Percentiles rank a stretch among this genome's conserved stretches.
Evolutionary conservation across 2,888 invertebrate species (phyloP).

Genomic region (Proisotoma minuta): DNA sequence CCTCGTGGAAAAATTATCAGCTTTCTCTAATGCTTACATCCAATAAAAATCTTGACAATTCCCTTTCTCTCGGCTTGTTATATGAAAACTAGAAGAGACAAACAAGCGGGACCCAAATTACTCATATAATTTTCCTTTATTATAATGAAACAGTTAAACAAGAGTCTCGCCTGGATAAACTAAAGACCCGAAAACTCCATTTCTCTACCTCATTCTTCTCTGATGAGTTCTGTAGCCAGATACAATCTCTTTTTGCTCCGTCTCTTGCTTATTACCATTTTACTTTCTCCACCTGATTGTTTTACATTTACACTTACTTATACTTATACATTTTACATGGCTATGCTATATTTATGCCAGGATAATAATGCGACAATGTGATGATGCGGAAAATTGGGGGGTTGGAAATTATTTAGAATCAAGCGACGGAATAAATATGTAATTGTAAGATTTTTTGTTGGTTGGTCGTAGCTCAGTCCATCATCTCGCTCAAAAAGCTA

Average conservation of each 20-base stretch:
- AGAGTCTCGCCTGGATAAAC: slow-evolving; percentile 12
- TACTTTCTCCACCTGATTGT: slow-evolving; percentile 7
- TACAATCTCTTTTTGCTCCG: neutral
- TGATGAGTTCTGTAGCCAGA: slow-evolving; percentile 1
- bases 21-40: slow-evolving; percentile 25
- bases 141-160: slow-evolving; percentile 16
- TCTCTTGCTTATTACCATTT: neutral
- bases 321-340: no score
- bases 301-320: neutral
- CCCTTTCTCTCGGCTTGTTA: neutral
- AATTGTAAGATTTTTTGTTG: no score
- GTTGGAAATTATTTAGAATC: no score
- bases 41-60: slow-evolving; percentile 26
- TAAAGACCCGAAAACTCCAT: slow-evolving; percentile 8
- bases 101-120: neutral
- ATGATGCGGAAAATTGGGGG: no score
- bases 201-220: slow-evolving; percentile 3
- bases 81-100: neutral
- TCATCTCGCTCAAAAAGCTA: no score
- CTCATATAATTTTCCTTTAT: slow-evolving; percentile 18
- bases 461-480: no score
- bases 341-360: no score
- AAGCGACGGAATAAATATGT: no score
- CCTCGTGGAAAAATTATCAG: slow-evolving; percentile 25
- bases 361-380: no score